phyloP scores from a whole-genome alignment of 2,113 vertebrate species.

The Ivindomyrus marchei region DNA sequence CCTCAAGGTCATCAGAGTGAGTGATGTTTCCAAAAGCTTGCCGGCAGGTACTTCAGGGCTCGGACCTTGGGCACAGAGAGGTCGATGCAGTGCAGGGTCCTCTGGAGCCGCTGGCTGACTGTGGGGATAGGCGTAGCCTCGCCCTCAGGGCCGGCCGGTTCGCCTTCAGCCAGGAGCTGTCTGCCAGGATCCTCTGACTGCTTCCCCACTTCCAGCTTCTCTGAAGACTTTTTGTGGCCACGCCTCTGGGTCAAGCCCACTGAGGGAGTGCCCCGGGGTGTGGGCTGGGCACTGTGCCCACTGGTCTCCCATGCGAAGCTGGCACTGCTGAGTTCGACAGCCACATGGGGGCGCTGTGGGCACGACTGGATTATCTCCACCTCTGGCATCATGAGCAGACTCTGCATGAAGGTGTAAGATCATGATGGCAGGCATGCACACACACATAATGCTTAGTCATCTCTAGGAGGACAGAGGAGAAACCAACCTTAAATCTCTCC shows the following conservation, averaged over 20 bases:
- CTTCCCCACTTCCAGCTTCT: slow-evolving; percentile 58
- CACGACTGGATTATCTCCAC: slow-evolving; percentile 75
- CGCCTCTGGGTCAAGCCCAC: slow-evolving; percentile 60
- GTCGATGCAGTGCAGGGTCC: slow-evolving; percentile 75
- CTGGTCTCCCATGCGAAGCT: slow-evolving; percentile 85
- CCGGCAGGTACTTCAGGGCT: not conserved
- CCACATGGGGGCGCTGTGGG: slow-evolving; percentile 70
- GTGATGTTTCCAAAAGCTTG: not conserved
- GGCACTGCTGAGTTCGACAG: slow-evolving; percentile 79
- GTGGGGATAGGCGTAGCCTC: slow-evolving; percentile 59
- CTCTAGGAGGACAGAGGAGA: not conserved
- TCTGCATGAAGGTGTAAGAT: slow-evolving; percentile 57
- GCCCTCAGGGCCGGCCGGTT: slow-evolving; percentile 67
- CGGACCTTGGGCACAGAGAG: slow-evolving; percentile 70
- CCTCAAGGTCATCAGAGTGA: not conserved
- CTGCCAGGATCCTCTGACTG: slow-evolving; percentile 59
- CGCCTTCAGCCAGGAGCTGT: slow-evolving; percentile 71
- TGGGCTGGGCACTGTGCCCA: slow-evolving; percentile 77
- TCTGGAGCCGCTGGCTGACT: slow-evolving; percentile 68
- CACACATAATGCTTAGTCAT: not conserved
- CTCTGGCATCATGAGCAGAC: slow-evolving; percentile 90
- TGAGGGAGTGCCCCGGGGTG: slow-evolving; percentile 79
- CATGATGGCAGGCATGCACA: slow-evolving; percentile 33
- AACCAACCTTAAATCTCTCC: slow-evolving; percentile 80
- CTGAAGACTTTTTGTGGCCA: slow-evolving; percentile 24